Conservation (phyloP, 1,140 invertebrate species). For the Matsumurasca onukii region DNA sequence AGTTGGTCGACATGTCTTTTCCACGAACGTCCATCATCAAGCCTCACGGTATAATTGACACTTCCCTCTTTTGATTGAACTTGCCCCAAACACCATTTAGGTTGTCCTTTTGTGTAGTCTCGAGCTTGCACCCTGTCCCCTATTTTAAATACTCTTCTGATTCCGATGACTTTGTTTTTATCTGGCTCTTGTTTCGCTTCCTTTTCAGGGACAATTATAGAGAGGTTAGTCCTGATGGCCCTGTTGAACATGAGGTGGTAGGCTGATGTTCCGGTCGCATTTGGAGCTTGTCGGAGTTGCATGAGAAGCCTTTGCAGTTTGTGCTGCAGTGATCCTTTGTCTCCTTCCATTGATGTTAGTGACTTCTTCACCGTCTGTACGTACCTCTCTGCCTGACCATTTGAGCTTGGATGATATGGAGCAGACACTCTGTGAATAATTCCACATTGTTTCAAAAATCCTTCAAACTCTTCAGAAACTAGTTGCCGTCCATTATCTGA, state of each 20-base stretch:
- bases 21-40: background rate
- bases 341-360: slow-evolving; percentile 5
- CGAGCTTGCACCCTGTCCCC: background rate
- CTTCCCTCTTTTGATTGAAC: background rate
- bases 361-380: slow-evolving; percentile 30
- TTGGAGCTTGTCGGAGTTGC: slow-evolving; percentile 8
- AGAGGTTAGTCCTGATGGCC: background rate
- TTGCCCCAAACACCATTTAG: background rate
- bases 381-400: slow-evolving; percentile 24
- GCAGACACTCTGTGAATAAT: slow-evolving; percentile 1
- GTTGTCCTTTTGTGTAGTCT: background rate
- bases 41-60: background rate
- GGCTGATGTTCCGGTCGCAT: background rate
- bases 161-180: background rate
- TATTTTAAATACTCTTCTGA: background rate
- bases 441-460: background rate
- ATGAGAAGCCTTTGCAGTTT: background rate
- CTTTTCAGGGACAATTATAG: background rate
- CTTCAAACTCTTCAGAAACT: background rate
- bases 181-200: background rate
- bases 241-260: background rate
- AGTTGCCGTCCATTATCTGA: background rate
- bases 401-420: slow-evolving; percentile 23
- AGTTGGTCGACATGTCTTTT: background rate
- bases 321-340: background rate